phyloP scores from a whole-genome alignment of 2,113 vertebrate species.

The Psilopsiagon aurifrons region DNA sequence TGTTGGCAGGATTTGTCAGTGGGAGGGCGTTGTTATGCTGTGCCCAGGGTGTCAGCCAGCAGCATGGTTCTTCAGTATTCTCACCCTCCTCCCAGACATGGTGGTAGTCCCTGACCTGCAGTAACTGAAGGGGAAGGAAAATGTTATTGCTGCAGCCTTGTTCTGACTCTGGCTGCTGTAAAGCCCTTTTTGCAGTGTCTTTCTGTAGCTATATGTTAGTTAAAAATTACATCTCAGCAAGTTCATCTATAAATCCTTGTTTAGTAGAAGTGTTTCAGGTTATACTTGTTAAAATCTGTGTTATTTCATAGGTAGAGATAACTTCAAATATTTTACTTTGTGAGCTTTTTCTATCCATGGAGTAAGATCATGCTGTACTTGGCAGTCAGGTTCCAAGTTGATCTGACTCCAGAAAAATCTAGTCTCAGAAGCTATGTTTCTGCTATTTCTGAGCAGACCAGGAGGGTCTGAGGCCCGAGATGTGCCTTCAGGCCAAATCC shows the following conservation, averaged over 20 bases:
- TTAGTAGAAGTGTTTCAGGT: not conserved
- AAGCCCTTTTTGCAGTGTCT: not conserved
- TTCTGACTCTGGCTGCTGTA: not conserved
- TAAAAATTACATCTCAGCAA: not conserved
- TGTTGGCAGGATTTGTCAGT: not conserved
- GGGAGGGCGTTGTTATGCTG: not conserved
- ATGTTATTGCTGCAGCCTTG: not conserved
- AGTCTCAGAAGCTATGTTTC: not conserved
- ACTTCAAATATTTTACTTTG: not conserved
- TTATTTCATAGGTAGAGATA: not conserved
- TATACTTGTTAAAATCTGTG: not conserved
- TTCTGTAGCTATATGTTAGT: not conserved
- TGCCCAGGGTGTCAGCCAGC: not conserved
- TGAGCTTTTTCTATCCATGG: not conserved
- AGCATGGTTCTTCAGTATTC: not conserved
- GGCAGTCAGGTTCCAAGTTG: not conserved
- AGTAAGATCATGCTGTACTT: not conserved
- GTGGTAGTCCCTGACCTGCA: not conserved
- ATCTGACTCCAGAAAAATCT: not conserved
- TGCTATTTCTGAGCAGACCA: not conserved
- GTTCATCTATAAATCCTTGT: not conserved
- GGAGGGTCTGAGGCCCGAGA: rapidly evolving
- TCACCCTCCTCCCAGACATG: rapidly evolving
- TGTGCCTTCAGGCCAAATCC: not conserved
- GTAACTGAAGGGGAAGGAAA: not conserved